Evolutionary conservation across 1,140 invertebrate genomes (phyloP).

Genomic region (Scaptomyza graminum): DNA sequence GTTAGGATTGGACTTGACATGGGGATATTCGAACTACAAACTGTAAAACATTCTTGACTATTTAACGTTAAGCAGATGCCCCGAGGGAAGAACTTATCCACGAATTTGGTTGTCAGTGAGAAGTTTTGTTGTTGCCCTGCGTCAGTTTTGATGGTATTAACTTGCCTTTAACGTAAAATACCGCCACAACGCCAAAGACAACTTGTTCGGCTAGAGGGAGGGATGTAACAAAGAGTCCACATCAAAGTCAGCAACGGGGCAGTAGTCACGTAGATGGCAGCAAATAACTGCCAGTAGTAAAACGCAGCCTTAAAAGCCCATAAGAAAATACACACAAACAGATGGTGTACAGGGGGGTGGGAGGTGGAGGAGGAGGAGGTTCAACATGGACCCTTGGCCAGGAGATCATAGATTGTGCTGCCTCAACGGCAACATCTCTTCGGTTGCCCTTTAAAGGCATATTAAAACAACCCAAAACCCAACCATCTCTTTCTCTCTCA

Average conservation of each 20-base stretch:
- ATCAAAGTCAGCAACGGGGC: constrained; percentile 35
- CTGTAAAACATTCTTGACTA: not conserved
- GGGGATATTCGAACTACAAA: not conserved
- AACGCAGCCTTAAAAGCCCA: constrained; percentile 29
- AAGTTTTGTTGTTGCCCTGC: constrained; percentile 25
- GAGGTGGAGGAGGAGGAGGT: not conserved
- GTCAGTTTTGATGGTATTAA: constrained; percentile 36
- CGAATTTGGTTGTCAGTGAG: not conserved
- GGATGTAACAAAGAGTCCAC: constrained; percentile 30
- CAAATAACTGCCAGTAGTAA: constrained; percentile 66
- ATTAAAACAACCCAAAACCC: constrained; percentile 57
- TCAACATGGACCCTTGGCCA: constrained; percentile 9
- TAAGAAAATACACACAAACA: constrained; percentile 10
- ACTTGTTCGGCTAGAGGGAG: constrained; percentile 12
- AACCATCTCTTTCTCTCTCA: not conserved
- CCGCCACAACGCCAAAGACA: no score
- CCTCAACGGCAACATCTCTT: constrained; percentile 11
- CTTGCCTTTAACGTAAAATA: constrained; percentile 9
- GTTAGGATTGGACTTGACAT: constrained; percentile 1
- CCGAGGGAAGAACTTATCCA: not conserved
- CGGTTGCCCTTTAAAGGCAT: constrained; percentile 64
- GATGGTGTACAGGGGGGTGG: constrained; percentile 24
- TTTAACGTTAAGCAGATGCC: constrained; percentile 12
- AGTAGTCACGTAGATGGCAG: constrained; percentile 70
- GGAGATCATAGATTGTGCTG: constrained; percentile 12